These are phyloP conservation scores for Sylvilagus bachmani DNA, from an alignment of 2,113 vertebrate genomes.

Conservation along the genomic window DNA sequence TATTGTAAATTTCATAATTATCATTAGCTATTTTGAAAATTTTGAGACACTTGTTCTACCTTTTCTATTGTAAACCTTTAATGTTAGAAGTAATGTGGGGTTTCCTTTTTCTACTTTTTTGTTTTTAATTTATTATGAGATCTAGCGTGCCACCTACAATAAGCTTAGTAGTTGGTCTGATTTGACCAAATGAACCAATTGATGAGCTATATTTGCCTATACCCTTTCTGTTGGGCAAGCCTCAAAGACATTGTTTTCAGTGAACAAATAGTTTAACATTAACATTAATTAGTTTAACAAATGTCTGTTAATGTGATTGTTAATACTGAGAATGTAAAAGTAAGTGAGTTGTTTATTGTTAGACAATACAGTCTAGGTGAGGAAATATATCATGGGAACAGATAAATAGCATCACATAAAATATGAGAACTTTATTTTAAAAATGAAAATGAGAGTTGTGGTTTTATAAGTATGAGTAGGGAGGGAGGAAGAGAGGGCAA, in stretches of 20 bases:
- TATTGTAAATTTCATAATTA: neutral
- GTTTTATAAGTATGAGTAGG: no score
- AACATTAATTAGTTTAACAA: constrained; percentile 27
- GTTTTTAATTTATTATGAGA: neutral
- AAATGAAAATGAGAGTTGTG: neutral
- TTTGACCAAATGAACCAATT: neutral
- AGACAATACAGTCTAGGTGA: neutral
- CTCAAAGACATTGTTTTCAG: neutral
- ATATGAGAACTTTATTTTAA: neutral
- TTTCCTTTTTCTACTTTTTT: constrained; percentile 23
- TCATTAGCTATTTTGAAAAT: neutral
- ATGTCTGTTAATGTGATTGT: constrained; percentile 7
- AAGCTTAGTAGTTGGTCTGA: neutral
- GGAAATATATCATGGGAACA: neutral
- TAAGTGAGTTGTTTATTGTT: neutral
- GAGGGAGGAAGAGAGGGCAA: neutral
- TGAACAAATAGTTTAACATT: neutral
- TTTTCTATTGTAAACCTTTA: constrained; percentile 16
- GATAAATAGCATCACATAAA: neutral
- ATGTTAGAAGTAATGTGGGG: neutral
- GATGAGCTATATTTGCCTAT: neutral
- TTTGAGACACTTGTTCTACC: neutral
- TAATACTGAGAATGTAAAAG: neutral
- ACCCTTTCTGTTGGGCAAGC: neutral
- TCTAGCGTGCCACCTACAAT: neutral